Evolutionary conservation across 2,888 invertebrate genomes (phyloP), one percentile per base, ranked within the genome.

Genomic region (Trichacis sp.): DNA sequence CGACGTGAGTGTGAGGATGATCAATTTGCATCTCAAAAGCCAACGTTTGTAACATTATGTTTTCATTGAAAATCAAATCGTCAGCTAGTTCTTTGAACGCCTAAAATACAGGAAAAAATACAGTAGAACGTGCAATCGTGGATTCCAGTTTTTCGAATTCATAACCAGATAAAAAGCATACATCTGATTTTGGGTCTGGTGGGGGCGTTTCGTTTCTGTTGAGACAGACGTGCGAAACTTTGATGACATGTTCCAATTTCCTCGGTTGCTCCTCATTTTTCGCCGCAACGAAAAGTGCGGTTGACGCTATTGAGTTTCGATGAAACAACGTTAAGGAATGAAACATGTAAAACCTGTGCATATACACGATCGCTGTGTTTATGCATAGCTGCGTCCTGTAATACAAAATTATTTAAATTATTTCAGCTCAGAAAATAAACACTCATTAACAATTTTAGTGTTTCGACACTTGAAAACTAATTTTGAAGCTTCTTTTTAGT

Each of bases 271-370:
- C 99, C 86, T 99, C 98, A 49, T 98, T 95, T 88, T 99, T 99
- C 68, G 98, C 98, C 64, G 98, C 97, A 73, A 99, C 88, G 86
- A 99, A 99, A 50, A 99, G 88, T 54, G 97, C 93, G 2, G 98
- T 97, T 2, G 97, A 92, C 8, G 97, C 96, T 84, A 98, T 95
- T 54, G 94, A 92, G 85, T 96, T 94, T 84, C 97, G 91, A 86
- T 96, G 95, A 85, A 98, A 98, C 84, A 94, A 93, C 51, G 94
- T 92, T 87, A 99, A 96, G 12, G 98, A 96, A 84, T 98, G 98
- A 87, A 96, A 97, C 87, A 98, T 96, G 87, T 97, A 99, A 87
- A 98, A 99, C 57, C 98, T 90, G 86, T 99, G 98, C 97, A 98
- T 97, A 82, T 98, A 98, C 57, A 98, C 98, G 80, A 98, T 98